Percentiles rank a stretch among this genome's conserved stretches.
These are phyloP conservation scores for Dynastes maya DNA, from an alignment of 2,888 invertebrate genomes.

Conservation along the genomic window DNA sequence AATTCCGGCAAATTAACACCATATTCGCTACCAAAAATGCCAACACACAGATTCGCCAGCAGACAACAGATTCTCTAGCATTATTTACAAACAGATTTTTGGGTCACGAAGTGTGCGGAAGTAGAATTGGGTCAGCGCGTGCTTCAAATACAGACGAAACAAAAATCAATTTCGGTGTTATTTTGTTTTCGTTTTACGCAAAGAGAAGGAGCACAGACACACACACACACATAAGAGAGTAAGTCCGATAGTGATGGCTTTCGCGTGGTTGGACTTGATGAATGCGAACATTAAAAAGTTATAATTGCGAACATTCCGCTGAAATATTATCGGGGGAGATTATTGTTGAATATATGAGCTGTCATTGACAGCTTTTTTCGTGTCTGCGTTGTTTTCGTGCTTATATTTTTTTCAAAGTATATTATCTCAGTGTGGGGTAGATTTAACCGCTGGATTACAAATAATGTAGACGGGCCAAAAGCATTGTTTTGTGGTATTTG, in stretches of 20 bases:
- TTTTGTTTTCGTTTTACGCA: slow-evolving; percentile 29
- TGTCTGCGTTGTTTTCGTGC: too few species aligned
- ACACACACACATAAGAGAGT: too few species aligned
- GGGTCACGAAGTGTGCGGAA: slow-evolving; percentile 30
- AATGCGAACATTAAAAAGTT: not conserved
- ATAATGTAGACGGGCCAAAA: too few species aligned
- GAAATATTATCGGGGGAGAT: slow-evolving; percentile 3
- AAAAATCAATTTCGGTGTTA: slow-evolving; percentile 26
- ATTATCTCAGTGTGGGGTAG: too few species aligned
- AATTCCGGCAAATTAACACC: slow-evolving; percentile 12
- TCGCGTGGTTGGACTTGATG: slow-evolving; percentile 3
- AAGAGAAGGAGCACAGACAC: not conserved
- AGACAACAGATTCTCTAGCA: slow-evolving; percentile 23
- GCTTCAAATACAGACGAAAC: slow-evolving; percentile 19
- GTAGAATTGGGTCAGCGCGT: slow-evolving; percentile 36
- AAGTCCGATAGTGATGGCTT: not conserved
- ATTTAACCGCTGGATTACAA: too few species aligned
- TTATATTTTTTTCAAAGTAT: too few species aligned
- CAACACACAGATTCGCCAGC: not conserved
- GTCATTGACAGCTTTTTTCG: too few species aligned
- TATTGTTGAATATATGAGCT: too few species aligned
- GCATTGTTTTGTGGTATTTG: too few species aligned
- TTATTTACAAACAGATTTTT: slow-evolving; percentile 44
- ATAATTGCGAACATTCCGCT: not conserved
- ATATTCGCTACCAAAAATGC: slow-evolving; percentile 10